Conservation (phyloP, 2,113 vertebrate species). For the Coptodon bakossiorum region DNA sequence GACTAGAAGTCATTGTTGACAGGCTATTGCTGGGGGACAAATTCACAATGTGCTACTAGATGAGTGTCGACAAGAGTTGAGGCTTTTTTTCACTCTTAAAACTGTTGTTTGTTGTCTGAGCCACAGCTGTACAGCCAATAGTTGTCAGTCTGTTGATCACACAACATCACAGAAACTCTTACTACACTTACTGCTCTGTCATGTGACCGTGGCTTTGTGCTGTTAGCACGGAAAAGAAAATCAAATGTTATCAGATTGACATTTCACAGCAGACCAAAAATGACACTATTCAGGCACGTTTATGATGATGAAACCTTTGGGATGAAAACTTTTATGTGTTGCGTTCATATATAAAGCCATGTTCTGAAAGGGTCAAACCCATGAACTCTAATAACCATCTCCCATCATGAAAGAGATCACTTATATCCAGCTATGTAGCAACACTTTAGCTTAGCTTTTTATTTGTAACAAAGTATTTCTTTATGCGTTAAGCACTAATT, state of each 20-base stretch:
- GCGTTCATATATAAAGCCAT: background rate
- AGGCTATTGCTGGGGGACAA: background rate
- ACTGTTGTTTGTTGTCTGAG: background rate
- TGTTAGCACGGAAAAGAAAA: background rate
- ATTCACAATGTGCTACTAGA: background rate
- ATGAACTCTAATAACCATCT: background rate
- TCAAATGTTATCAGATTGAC: slow-evolving; percentile 5
- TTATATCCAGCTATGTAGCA: background rate
- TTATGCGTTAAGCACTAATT: slow-evolving; percentile 41
- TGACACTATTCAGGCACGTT: slow-evolving; percentile 3
- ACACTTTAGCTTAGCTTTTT: background rate
- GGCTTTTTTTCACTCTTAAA: background rate
- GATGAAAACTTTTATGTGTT: background rate
- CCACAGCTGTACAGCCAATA: background rate
- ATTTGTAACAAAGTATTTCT: background rate
- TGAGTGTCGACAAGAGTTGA: background rate
- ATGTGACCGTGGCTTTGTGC: background rate
- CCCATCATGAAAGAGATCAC: background rate
- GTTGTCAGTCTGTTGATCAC: background rate
- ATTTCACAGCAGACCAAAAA: slow-evolving; percentile 2
- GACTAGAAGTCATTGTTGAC: background rate
- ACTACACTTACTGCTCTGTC: background rate
- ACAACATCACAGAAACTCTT: background rate
- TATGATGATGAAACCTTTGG: slow-evolving; percentile 12
- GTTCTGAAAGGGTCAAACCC: background rate